Evolutionary conservation across 2,888 invertebrate genomes (phyloP).

Genomic region (Archips xylosteana): DNA sequence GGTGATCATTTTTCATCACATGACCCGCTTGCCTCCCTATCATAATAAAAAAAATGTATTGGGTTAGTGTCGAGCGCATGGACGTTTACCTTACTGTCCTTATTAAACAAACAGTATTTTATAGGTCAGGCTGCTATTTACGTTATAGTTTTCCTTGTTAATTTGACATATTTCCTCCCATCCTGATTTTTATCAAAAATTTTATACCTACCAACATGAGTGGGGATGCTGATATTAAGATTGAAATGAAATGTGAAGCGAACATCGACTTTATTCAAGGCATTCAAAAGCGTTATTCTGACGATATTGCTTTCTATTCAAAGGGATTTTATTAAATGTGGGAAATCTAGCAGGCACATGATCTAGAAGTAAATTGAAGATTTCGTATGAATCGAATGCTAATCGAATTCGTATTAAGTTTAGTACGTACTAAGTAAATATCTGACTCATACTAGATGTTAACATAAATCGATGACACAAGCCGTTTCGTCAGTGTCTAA

Average conservation of each 20-base stretch:
- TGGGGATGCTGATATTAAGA: neutral
- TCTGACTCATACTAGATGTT: slow-evolving; percentile 27
- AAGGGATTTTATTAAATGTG: neutral
- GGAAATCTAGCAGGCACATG: neutral
- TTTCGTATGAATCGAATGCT: neutral
- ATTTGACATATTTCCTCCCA: too few relatives aligned
- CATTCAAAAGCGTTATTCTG: neutral
- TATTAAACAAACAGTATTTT: too few relatives aligned
- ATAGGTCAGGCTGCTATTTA: too few relatives aligned
- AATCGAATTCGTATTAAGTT: neutral
- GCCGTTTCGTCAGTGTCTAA: slow-evolving; percentile 34
- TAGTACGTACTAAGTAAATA: slow-evolving; percentile 6
- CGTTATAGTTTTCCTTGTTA: too few relatives aligned
- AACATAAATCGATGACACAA: slow-evolving; percentile 32
- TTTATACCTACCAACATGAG: too few relatives aligned
- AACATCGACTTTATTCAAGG: neutral
- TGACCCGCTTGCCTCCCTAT: too few relatives aligned
- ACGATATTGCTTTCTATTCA: neutral
- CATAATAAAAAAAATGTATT: too few relatives aligned
- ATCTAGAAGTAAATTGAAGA: neutral
- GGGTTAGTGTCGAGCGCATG: too few relatives aligned
- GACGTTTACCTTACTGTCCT: too few relatives aligned
- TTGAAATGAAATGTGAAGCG: neutral
- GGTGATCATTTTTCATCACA: too few relatives aligned
- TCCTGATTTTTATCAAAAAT: too few relatives aligned